A percentile compares a stretch with the other conserved stretches of the same genome.
Conservation (phyloP, 2,797 vertebrate genomes). For the Pelobates cultripes region DNA sequence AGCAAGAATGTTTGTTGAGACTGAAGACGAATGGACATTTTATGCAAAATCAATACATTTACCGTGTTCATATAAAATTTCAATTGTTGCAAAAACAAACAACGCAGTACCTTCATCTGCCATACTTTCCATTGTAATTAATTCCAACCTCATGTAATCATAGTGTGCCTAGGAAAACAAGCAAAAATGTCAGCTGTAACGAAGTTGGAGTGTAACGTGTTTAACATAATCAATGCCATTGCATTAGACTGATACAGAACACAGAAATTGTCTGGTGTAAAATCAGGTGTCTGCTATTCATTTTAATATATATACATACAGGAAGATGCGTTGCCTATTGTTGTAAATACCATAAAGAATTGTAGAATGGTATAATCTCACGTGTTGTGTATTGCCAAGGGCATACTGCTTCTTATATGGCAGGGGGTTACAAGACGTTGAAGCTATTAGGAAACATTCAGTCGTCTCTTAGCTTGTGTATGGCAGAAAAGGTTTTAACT, state of each 20-base stretch:
- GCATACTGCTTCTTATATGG: constrained; percentile 21
- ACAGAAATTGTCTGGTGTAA: no score
- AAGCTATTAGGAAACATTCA: constrained; percentile 38
- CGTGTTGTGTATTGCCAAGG: constrained; percentile 44
- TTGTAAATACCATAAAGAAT: constrained; percentile 26
- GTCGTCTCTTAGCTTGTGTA: constrained; percentile 29
- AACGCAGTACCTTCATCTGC: constrained; percentile 5
- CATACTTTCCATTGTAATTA: constrained; percentile 22
- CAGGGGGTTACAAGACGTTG: constrained; percentile 22
- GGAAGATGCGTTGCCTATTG: no score
- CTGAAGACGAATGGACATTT: constrained; percentile 4
- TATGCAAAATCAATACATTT: neutral
- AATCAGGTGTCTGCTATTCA: no score
- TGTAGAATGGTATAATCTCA: constrained; percentile 28
- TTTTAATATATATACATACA: no score
- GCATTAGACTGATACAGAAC: no score
- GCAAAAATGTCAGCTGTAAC: neutral
- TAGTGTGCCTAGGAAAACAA: constrained; percentile 9
- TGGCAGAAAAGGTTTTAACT: constrained; percentile 44
- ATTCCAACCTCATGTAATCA: constrained; percentile 30
- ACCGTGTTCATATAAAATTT: neutral
- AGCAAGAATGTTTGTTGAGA: constrained; percentile 28
- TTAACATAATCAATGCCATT: neutral
- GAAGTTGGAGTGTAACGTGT: neutral
- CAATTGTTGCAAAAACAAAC: neutral